These are phyloP conservation scores for Antrozous pallidus DNA, from an alignment of 2,797 vertebrate genomes.

Conservation along the genomic window DNA sequence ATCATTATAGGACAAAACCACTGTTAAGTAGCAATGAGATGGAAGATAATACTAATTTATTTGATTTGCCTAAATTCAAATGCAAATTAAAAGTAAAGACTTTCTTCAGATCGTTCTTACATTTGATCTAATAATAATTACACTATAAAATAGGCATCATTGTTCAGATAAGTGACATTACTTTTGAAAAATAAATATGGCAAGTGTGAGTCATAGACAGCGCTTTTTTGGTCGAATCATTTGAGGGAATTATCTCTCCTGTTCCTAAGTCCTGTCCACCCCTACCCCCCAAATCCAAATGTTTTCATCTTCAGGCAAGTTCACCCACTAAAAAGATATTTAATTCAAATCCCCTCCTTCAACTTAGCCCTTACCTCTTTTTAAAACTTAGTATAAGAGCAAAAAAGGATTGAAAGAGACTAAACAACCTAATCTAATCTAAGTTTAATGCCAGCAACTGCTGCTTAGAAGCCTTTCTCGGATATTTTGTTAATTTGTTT, in stretches of 20 bases:
- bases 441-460: background rate
- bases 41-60: constrained; percentile 74
- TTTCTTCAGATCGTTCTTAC: constrained; percentile 69
- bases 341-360: constrained; percentile 11
- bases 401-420: background rate
- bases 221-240: constrained; percentile 44
- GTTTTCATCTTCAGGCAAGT: background rate
- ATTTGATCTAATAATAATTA: constrained; percentile 69
- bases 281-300: background rate
- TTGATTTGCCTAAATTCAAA: constrained; percentile 72
- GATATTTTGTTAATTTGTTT: constrained; percentile 18
- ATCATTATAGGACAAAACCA: constrained; percentile 37
- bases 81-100: constrained; percentile 66
- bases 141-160: background rate
- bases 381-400: background rate
- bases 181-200: constrained; percentile 55
- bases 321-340: constrained; percentile 16
- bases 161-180: constrained; percentile 27
- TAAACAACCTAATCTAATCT: background rate
- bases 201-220: constrained; percentile 46
- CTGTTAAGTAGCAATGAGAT: constrained; percentile 61
- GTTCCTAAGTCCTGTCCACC: background rate
- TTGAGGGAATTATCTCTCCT: background rate
- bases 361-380: background rate
- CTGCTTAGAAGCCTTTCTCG: background rate